phyloP scores from a whole-genome alignment of 1,140 invertebrate genomes.

The Lepidurus apus region DNA sequence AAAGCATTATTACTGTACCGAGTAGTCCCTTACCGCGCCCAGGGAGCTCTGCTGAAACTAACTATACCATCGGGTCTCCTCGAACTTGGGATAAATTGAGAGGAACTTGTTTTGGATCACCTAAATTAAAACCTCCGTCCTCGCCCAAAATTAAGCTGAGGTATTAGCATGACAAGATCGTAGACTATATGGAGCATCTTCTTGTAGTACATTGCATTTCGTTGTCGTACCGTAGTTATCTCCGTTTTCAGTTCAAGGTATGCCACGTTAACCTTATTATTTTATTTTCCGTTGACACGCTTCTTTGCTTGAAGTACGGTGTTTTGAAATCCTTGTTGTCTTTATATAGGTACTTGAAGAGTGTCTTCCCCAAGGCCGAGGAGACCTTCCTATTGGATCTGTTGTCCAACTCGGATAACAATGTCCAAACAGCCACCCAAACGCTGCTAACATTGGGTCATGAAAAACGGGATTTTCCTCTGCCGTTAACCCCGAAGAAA shows the following conservation, averaged over 20 bases:
- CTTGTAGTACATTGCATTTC: slow-evolving; percentile 32
- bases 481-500: slow-evolving; percentile 39
- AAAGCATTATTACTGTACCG: neutral
- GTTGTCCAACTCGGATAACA: slow-evolving; percentile 63
- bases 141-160: slow-evolving; percentile 89
- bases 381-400: slow-evolving; percentile 80
- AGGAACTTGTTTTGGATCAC: neutral
- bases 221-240: slow-evolving; percentile 26
- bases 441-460: slow-evolving; percentile 70
- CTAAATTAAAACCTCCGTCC: slow-evolving; percentile 55
- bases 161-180: slow-evolving; percentile 50
- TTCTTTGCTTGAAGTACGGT: slow-evolving; percentile 22
- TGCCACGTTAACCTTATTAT: slow-evolving; percentile 31
- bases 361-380: slow-evolving; percentile 82
- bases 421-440: slow-evolving; percentile 77
- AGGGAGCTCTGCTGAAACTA: neutral
- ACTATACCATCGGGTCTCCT: neutral
- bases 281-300: neutral
- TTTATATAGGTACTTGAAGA: slow-evolving; percentile 73
- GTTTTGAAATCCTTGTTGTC: slow-evolving; percentile 30
- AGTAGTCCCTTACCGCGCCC: neutral
- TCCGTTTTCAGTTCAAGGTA: neutral
- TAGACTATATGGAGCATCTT: slow-evolving; percentile 31
- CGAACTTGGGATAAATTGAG: neutral
- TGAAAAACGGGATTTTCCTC: slow-evolving; percentile 60